Conservation (phyloP, 2,888 invertebrate genomes). For the Cheilosia variabilis region DNA sequence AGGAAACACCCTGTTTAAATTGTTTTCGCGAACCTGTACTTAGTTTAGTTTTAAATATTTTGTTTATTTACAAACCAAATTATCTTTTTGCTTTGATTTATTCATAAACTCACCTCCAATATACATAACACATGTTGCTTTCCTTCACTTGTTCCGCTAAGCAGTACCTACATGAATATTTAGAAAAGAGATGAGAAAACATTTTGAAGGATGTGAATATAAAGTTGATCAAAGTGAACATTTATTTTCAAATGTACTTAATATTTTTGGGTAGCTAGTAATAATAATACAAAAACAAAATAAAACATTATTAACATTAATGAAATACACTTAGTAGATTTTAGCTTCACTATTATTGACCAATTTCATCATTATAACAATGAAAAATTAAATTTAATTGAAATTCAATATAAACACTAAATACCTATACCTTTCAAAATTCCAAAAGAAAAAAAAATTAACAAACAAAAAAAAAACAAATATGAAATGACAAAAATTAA, state of each 20-base stretch:
- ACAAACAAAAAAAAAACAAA: slow-evolving; percentile 44
- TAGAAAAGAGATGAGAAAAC: slow-evolving; percentile 28
- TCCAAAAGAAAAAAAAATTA: slow-evolving; percentile 48
- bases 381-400: slow-evolving; percentile 61
- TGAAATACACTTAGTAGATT: slow-evolving; percentile 71
- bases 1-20: slow-evolving; percentile 34
- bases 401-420: slow-evolving; percentile 49
- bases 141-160: slow-evolving; percentile 62
- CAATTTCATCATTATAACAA: slow-evolving; percentile 73
- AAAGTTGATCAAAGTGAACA: slow-evolving; percentile 51
- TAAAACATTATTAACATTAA: slow-evolving; percentile 54
- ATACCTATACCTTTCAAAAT: slow-evolving; percentile 66
- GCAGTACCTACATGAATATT: slow-evolving; percentile 59
- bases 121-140: slow-evolving; percentile 26
- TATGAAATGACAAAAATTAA: slow-evolving; percentile 23
- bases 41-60: slow-evolving; percentile 12
- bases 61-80: neutral
- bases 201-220: slow-evolving; percentile 64
- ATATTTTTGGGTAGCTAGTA: slow-evolving; percentile 69
- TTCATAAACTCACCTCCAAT: slow-evolving; percentile 48
- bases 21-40: slow-evolving; percentile 55
- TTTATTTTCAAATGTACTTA: slow-evolving; percentile 74
- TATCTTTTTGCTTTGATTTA: neutral
- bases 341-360: slow-evolving; percentile 76
- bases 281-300: slow-evolving; percentile 31